Evolutionary conservation across 2,113 vertebrate species (phyloP).

Genomic region (Macaca mulatta): DNA sequence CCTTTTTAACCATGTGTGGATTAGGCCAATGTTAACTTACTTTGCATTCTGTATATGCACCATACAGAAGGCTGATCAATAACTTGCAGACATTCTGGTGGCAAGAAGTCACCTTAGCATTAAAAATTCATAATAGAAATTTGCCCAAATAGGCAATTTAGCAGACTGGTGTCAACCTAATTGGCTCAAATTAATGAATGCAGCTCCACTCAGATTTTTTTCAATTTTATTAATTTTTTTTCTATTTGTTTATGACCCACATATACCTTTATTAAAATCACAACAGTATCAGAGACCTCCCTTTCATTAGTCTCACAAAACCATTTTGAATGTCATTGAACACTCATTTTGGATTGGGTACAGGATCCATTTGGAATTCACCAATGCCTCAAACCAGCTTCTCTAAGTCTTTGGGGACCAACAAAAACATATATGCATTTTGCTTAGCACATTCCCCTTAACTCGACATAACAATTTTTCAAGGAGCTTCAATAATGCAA

Average conservation of each 20-base stretch:
- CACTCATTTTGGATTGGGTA: slow-evolving; percentile 1
- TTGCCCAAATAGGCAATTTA: slow-evolving; percentile 44
- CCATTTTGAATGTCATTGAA: not conserved
- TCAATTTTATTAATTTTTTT: not conserved
- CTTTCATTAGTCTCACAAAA: slow-evolving; percentile 39
- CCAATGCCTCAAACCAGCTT: slow-evolving; percentile 15
- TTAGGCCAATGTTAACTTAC: not conserved
- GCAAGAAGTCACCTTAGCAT: slow-evolving; percentile 41
- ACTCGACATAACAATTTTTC: slow-evolving; percentile 24
- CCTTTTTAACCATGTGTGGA: not conserved
- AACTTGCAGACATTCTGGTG: not conserved
- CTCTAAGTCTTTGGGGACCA: not conserved
- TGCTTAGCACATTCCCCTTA: slow-evolving; percentile 40
- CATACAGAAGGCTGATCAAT: not conserved
- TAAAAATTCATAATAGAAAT: slow-evolving; percentile 54
- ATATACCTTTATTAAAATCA: slow-evolving; percentile 21
- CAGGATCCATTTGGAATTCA: slow-evolving; percentile 9
- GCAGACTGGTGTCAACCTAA: slow-evolving; percentile 41
- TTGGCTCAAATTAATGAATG: slow-evolving; percentile 47
- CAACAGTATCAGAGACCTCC: not conserved
- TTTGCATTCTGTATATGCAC: not conserved
- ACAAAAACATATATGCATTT: slow-evolving; percentile 32
- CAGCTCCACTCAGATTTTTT: slow-evolving; percentile 29
- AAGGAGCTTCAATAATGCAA: slow-evolving; percentile 33
- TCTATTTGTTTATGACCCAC: slow-evolving; percentile 22